Evolutionary conservation across 2,113 vertebrate genomes (phyloP).

Genomic region (Athene cunicularia): DNA sequence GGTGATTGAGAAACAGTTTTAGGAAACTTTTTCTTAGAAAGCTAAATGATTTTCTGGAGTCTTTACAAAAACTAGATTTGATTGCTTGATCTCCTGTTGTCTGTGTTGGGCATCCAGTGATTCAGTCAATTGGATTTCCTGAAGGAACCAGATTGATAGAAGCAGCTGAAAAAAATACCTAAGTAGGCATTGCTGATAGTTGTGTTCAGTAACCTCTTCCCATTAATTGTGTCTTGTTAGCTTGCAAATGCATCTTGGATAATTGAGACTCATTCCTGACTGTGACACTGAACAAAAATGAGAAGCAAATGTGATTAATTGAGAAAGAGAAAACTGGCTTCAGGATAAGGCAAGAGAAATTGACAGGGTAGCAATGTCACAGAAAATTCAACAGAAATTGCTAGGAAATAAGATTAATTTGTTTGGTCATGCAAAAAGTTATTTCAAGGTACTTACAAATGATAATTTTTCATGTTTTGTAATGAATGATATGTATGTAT

Average conservation of each 20-base stretch:
- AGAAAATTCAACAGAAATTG: neutral
- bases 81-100: neutral
- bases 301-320: constrained; percentile 16
- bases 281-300: constrained; percentile 29
- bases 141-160: neutral
- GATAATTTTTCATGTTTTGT: neutral
- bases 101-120: neutral
- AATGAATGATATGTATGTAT: neutral
- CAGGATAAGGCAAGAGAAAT: neutral
- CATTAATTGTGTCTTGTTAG: constrained; percentile 12
- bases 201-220: neutral
- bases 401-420: neutral
- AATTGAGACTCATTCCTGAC: constrained; percentile 2
- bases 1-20: neutral
- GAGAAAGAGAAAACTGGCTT: neutral
- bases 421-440: neutral
- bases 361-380: neutral
- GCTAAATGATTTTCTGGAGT: neutral
- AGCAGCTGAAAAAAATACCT: neutral
- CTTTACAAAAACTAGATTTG: neutral
- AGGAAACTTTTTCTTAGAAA: neutral
- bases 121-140: neutral
- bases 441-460: neutral
- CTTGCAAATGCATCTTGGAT: constrained; percentile 20
- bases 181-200: neutral